Evolutionary conservation across 2,888 invertebrate genomes (phyloP).

Genomic region (Troides oblongomaculatus): DNA sequence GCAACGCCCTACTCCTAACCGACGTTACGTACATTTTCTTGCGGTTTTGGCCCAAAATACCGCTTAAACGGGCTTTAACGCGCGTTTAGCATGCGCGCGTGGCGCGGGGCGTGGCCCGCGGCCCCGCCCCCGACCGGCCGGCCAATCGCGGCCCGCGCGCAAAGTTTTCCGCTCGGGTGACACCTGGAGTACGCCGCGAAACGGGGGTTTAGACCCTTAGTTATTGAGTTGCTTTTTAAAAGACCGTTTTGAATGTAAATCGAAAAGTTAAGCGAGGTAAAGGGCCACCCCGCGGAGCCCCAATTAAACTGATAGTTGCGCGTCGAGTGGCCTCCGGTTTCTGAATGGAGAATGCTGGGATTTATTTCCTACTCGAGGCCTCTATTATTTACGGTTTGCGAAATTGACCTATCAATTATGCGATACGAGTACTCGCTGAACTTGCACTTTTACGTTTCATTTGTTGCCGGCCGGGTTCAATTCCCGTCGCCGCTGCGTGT

Average conservation of each 20-base stretch:
- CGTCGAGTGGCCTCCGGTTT: constrained; percentile 42
- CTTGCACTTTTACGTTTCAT: not conserved
- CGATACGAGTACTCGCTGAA: not conserved
- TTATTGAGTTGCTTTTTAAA: constrained; percentile 78
- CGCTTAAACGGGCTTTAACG: constrained; percentile 78
- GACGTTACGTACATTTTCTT: constrained; percentile 76
- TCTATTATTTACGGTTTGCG: constrained; percentile 28
- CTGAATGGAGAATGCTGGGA: constrained; percentile 32
- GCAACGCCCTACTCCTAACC: constrained; percentile 74
- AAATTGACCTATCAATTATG: constrained; percentile 30
- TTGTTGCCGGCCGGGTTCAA: not conserved
- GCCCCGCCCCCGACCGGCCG: constrained; percentile 48
- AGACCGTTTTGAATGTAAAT: constrained; percentile 79
- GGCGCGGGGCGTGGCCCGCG: constrained; percentile 51
- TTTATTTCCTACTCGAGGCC: constrained; percentile 23
- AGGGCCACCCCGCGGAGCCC: constrained; percentile 67
- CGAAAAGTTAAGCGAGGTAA: constrained; percentile 77
- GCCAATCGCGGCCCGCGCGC: constrained; percentile 52
- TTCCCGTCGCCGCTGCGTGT: not conserved
- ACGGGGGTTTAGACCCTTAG: constrained; percentile 65
- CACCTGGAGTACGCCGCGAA: constrained; percentile 66
- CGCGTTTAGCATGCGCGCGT: constrained; percentile 76
- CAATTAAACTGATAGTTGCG: constrained; percentile 76
- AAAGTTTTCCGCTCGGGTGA: constrained; percentile 64
- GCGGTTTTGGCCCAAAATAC: constrained; percentile 78